Evolutionary conservation across 1,140 invertebrate genomes (phyloP).

Genomic region (Episyrphus balteatus): DNA sequence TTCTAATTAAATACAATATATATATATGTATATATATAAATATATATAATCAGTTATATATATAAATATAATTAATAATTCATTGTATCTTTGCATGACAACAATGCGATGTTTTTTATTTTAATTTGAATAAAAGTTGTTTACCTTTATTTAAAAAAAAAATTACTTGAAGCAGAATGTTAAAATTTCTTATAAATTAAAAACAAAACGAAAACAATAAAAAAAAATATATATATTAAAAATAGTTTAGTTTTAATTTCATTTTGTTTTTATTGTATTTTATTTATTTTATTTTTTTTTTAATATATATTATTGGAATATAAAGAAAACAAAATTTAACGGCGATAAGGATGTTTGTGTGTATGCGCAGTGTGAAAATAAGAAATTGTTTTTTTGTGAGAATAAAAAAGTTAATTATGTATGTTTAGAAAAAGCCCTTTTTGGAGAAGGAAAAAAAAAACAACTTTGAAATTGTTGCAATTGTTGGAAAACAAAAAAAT

Average conservation of each 20-base stretch:
- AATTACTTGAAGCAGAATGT: background rate
- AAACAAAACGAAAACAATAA: background rate
- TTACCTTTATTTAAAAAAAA: background rate
- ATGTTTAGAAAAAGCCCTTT: no score
- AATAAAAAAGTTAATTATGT: no score
- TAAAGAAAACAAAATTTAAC: background rate
- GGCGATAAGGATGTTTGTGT: background rate
- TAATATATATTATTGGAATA: background rate
- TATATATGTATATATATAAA: constrained; percentile 2
- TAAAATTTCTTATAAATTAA: background rate
- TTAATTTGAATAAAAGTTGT: background rate
- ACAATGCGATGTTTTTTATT: background rate
- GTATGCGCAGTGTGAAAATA: no score
- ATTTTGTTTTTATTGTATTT: background rate
- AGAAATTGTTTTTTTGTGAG: no score
- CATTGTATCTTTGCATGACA: constrained; percentile 1
- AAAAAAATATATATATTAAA: background rate
- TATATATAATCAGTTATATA: background rate
- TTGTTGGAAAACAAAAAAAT: background rate
- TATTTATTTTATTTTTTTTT: background rate
- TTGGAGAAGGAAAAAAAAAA: background rate
- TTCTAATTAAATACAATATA: background rate
- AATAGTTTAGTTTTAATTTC: background rate
- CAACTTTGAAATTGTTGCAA: background rate
- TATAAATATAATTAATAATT: background rate